Base-by-base conservation (phyloP, 2,888 invertebrate genomes). In the Hybos culiciformis region DNA sequence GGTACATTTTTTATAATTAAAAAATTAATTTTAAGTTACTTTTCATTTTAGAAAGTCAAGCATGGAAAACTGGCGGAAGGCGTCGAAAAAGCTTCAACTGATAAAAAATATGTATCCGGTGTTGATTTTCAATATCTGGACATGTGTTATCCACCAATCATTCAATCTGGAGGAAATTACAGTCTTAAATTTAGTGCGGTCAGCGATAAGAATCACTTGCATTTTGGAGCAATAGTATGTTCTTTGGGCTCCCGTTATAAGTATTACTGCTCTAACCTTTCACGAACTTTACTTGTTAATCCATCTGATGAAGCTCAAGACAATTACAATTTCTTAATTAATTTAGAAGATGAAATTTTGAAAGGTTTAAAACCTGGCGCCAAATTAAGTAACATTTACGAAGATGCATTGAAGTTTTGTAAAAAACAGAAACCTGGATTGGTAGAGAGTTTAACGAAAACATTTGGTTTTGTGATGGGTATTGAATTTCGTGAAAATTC, bases 161-260 rank as follows among this genome's bases (percentile, higher is more conserved):
- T 99, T 56, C 98, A 98, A 64, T 97, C 96, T 26, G 98, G 98
- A 8, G 97, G 96, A n/a, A 81, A 85, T 59, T 98, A 97, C 69
- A 87, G 83, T 58, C 73, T 99, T 37, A 99, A 98, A 68, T 98
- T 97, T 67, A 96, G 93, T 59, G 90, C 88, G 4, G 80, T 80
- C 3, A 91, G 93, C 54, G 94, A 97, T 62, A 93, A 94, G 62
- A 92, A 92, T 61, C 77, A 77, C 51, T 66, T 98, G 44, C 93
- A 97, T 66, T 98, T 96, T 66, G 97, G 94, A 33, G 83, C 92
- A 0, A 94, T 99, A 50, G 83, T 94, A 37, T 94, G 94, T 63
- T 88, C 88, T 11, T 67, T 99, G 48, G 98, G 97, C 5, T 85
- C 86, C 3, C 77, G 97, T 44, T 98, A 96, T 66, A 94, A 94